Evolutionary conservation across 30 jellyfish, hydroid and myxozoan species (phyloP), one percentile per base, ranked within the genome.

Genomic region (Sanderia malayensis): DNA sequence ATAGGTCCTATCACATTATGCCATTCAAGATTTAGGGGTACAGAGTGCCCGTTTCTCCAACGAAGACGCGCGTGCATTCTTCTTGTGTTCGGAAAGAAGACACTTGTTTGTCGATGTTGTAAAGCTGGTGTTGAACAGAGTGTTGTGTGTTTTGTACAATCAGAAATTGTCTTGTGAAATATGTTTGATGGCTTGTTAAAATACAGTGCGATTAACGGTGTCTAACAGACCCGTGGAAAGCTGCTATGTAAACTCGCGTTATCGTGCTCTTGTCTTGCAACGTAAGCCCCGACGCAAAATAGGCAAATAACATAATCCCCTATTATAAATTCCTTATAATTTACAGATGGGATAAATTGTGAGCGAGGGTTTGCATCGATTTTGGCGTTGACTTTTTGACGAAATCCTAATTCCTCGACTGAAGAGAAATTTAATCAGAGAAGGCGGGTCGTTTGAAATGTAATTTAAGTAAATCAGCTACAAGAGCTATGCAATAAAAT

Each of bases 391-490:
- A 59, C 41, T 78, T 33, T 44, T 46, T 49, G 61, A 31, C 29
- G 66, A 49, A 57, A 33, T 62, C 80, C 81, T 34, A 49, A 78
- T 78, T 78, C 89, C 70, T 55, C 66, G 75, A 67, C 79, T 65
- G 89, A 59, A 81, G 29, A 78, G 81, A 78, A 78, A 66, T 49
- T 78, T 58, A 66, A 78, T 78, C 89, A 78, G 89, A 49, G 67
- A 26, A 55, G 71, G 89, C 82, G 89, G 89, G 76, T 58, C 82
- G 80, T 78, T 78, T 78, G 82, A 64, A 66, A 78, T 78, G 80
- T 65, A 78, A 78, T 78, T 78, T 66, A 34, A 31, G 82, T 34
- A 66, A 78, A 65, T 66, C 81, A 78, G 89, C 44, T 57, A 78
- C 82, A 78, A 53, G 75, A 55, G 81, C 81, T 57, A 78, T 66